Conservation (phyloP, 2,888 invertebrate genomes). For the Microplitis deprimator region DNA sequence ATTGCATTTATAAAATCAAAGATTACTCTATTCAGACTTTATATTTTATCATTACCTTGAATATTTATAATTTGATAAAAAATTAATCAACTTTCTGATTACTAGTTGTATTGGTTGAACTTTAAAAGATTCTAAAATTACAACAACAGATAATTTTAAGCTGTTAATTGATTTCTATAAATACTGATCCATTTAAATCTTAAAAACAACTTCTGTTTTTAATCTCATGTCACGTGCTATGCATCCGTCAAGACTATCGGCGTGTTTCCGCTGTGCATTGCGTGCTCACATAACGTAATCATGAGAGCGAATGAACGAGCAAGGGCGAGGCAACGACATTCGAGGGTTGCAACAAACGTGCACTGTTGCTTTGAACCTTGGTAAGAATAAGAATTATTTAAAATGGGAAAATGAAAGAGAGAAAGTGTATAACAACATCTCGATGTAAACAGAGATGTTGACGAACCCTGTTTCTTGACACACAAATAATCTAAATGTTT, state of each 20-base stretch:
- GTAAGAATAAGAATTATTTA: background rate
- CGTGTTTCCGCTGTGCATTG: background rate
- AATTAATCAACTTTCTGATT: background rate
- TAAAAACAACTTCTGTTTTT: background rate
- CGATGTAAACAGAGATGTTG: background rate
- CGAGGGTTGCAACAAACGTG: background rate
- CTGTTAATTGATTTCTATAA: background rate
- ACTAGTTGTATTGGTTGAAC: background rate
- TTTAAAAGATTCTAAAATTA: background rate
- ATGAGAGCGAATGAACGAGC: slow-evolving; percentile 11
- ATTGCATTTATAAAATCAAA: background rate
- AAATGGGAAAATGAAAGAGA: background rate
- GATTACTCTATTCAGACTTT: background rate
- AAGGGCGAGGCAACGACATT: slow-evolving; percentile 10
- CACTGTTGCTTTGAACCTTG: background rate
- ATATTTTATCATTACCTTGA: background rate
- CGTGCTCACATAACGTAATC: slow-evolving; percentile 16
- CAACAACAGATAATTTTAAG: background rate
- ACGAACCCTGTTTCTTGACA: slow-evolving; percentile 1
- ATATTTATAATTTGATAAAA: background rate
- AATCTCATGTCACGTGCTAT: background rate
- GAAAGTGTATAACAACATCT: background rate
- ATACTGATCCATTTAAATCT: background rate
- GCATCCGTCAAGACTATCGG: background rate
- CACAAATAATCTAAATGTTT: background rate